Evolutionary conservation across 2,797 vertebrate species (phyloP).

Genomic region (Allobates femoralis): DNA sequence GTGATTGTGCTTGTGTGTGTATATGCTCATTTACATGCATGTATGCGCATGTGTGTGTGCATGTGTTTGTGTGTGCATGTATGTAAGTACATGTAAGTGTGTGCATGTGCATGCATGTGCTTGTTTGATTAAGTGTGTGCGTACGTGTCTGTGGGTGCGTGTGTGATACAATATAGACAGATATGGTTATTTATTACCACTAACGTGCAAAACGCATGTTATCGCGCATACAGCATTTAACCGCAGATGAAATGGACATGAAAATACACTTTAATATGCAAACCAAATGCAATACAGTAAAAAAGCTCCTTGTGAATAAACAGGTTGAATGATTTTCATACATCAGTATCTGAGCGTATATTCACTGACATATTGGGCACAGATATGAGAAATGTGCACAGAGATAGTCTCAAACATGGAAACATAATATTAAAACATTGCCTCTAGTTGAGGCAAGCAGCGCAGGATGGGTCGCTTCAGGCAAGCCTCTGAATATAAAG

Average conservation of each 20-base stretch:
- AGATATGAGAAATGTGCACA: slow-evolving; percentile 40
- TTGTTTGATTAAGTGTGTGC: too few relatives aligned
- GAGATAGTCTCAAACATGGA: slow-evolving; percentile 46
- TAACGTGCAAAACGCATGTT: background rate
- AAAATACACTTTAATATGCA: background rate
- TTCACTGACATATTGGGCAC: slow-evolving; percentile 37
- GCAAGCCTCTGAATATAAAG: slow-evolving; percentile 52
- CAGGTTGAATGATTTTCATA: slow-evolving; percentile 31
- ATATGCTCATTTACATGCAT: too few relatives aligned
- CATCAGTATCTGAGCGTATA: slow-evolving; percentile 26
- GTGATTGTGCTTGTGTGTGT: too few relatives aligned
- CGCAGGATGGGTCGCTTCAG: slow-evolving; percentile 44
- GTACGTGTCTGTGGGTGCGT: too few relatives aligned
- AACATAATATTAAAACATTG: slow-evolving; percentile 43
- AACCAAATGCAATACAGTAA: background rate
- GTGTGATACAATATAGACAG: too few relatives aligned
- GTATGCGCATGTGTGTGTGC: too few relatives aligned
- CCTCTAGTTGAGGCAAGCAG: slow-evolving; percentile 38
- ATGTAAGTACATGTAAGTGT: too few relatives aligned
- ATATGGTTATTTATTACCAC: background rate
- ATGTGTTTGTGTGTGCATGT: too few relatives aligned
- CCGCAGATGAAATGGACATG: background rate
- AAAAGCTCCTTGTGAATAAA: slow-evolving; percentile 22
- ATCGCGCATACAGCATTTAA: background rate
- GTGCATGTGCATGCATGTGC: too few relatives aligned